phyloP scores from a whole-genome alignment of 2,888 invertebrate genomes.

The Scaptomyza caliginosa region DNA sequence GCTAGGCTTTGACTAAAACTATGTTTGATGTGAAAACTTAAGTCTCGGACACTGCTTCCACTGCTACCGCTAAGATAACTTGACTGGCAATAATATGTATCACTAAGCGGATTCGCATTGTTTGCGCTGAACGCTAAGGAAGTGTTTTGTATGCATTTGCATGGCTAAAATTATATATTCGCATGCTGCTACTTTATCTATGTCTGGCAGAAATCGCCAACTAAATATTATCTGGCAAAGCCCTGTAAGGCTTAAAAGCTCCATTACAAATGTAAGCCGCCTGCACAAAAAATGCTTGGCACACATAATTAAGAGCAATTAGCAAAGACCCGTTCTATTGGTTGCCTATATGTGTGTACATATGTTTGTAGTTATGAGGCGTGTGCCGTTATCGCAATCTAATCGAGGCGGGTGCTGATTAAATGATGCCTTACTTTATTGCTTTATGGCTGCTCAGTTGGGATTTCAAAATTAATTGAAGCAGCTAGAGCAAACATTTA shows the following conservation, averaged over 20 bases:
- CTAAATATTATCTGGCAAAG: not conserved
- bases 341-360: not conserved
- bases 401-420: constrained; percentile 55
- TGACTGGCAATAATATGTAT: constrained; percentile 2
- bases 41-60: constrained; percentile 48
- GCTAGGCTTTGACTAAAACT: constrained; percentile 49
- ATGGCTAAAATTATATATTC: constrained; percentile 36
- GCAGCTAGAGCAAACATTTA: constrained; percentile 27
- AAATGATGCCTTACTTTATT: constrained; percentile 51
- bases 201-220: not conserved
- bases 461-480: constrained; percentile 61
- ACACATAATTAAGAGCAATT: not conserved
- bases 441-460: constrained; percentile 25
- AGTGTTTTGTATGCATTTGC: constrained; percentile 53
- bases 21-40: constrained; percentile 61
- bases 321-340: not conserved
- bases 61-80: constrained; percentile 5
- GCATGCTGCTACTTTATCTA: not conserved
- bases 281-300: constrained; percentile 10
- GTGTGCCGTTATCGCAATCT: constrained; percentile 51
- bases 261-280: constrained; percentile 23
- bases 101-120: constrained; percentile 35
- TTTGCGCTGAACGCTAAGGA: constrained; percentile 44
- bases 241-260: not conserved
- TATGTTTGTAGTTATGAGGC: not conserved